Base-by-base conservation (phyloP, 2,113 vertebrate species). In the Nycticryphes semicollaris region DNA sequence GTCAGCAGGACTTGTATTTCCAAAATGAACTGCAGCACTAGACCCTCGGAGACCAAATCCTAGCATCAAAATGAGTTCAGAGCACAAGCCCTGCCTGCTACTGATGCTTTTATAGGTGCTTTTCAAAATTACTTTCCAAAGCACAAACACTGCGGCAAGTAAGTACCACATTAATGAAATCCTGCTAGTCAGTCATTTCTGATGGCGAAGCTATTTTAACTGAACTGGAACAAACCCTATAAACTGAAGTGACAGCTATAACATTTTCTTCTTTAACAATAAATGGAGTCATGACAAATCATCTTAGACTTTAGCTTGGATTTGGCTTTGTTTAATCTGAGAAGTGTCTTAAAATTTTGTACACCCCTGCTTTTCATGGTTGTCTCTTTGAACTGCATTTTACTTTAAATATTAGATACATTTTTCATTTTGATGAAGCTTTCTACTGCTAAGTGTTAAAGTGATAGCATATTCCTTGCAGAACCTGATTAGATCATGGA, bases 71-170 rank as follows among this genome's bases (percentile, higher is more conserved):
- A 78, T 82, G 3, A 78, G 43, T 62, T 85, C 22, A 73, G 21
- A 84, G 51, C 20, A 64, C 33, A 70, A 31, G 33, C 17, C 25
- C 31, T 81, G 39, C 33, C 48, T 74, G 53, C 23, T 39, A 53
- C 41, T 23, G 13, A 33, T 24, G 48, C 35, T 87, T 89, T 53
- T 53, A 41, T 31, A 47, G n/a, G 35, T 68, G 53, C 39, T 68
- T 82, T 83, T 85, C 53, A 85, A 95, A 94, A 91, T 70, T 76
- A 33, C 37, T 75, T 92, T 89, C 62, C 69, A 75, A 75, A 84
- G 51, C 24, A 72, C 0, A 0, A n/a, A 45, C 64, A 45, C n/a
- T 53, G 41, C 69, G 67, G 41, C 60, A 95, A 92, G 1, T 43
- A 90, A 88, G 56, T 33, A 91, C 37, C 31, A 62, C 57, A 84